Evolutionary conservation across 2,797 vertebrate species (phyloP), one percentile per base, ranked within the genome.

Genomic region (Pyrocephalus nanus): DNA sequence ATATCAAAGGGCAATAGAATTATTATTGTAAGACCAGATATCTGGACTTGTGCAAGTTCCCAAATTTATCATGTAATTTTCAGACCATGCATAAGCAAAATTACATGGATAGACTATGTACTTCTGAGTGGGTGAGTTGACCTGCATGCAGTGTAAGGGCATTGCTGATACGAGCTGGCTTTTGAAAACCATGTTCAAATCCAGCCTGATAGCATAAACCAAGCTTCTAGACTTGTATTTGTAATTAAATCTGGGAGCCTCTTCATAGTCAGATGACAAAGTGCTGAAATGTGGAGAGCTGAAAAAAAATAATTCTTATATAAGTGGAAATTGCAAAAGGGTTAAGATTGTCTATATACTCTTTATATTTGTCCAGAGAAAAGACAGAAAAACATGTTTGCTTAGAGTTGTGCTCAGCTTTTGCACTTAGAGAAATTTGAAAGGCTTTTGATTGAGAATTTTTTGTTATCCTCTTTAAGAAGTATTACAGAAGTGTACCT

Each of bases 201-300:
- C 32, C 60, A 91, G 71, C 67, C 50, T 87, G 25, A 45, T 72
- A 82, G 60, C 18, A 85, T 67, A 85, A 87, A 88, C 29, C 20
- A 89, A 38, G 15, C 29, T 92, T 94, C 70, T 84, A 90, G 73
- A 58, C 48, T 81, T 70, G 27, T 58, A 57, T 93, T 92, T 85
- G 71, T 93, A 86, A 50, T 88, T 85, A 77, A 87, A 79, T 84
- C 60, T 78, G 51, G 58, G 66, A 87, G 42, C 26, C 34, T 79
- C 55, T 84, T 88, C 71, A 85, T 47, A 91, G 78, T 89, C 90
- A 92, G 55, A 71, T 82, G 57, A 93, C 74, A 92, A 78, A 85
- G 53, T 93, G 81, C 53, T 92, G 54, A 95, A 89, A 89, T 55
- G 38, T 66, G 21, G 47, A 85, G 23, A 77, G 19, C 20, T 91